Evolutionary conservation across 2,888 invertebrate species (phyloP), one percentile per base, ranked within the genome.

Genomic region (Seira ritae): DNA sequence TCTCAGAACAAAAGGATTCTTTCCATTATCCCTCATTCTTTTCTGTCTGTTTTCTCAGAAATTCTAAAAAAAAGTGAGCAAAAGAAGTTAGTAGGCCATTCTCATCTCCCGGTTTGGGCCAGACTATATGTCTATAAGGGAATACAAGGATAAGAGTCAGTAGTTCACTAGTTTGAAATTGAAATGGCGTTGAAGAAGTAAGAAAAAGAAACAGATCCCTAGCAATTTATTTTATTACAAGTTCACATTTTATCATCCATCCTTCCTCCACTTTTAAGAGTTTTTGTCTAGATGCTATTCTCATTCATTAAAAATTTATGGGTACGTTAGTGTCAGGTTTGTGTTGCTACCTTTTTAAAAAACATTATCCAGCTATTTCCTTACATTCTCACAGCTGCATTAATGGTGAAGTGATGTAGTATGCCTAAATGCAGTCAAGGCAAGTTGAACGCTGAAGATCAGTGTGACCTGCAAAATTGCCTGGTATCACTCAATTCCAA

Each of bases 281-380:
- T 31, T 31, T 31, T 31, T 77, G 1, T 24, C 1, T 79, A 8
- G 15, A 46, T 4, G 22, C 31, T 24, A 65, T 62, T 8, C 65
- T 65, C 65, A 67, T 75, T 81, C 75, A 76, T 81, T 81, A 81
- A 76, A 75, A 81, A 81, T 81, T 81, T 81, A 81, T 81, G 67
- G 75, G n/a, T 23, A 60, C 31, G 23, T 55, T 65, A 70, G 75
- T 81, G 75, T 81, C 70, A 75, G 66, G 71, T 37, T 6, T 2
- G 2, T 20, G 20, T 19, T 1, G 65, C 55, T 8, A 55, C 2
- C 55, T n/a, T 55, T 55, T 55, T 55, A 17, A 31, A 31, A 31
- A 55, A 55, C 55, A 55, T 55, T 17, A 55, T 55, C 55, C 55
- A 1, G 3, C 55, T 15, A 55, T 55, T 12, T 17, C 17, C 15